Evolutionary conservation across 1,140 invertebrate genomes (phyloP), one percentile per base, ranked within the genome.

Genomic region (Trichonephila clavipes): DNA sequence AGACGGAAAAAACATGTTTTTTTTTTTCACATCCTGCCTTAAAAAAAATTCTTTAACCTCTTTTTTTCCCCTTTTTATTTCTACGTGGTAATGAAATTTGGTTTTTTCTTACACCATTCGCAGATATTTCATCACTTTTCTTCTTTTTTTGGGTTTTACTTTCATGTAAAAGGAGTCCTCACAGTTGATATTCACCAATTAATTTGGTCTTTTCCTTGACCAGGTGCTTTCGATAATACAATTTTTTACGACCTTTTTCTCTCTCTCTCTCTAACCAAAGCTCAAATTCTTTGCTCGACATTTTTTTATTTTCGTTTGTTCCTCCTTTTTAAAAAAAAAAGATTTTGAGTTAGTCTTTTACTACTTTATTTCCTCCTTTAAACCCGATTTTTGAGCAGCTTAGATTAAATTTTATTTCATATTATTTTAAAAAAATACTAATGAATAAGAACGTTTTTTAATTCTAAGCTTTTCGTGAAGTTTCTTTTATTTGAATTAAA

Each of bases 151-250:
- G 21, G n/a, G 28, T 14, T 34, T 40, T 6, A 28, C 83, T n/a
- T 14, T 61, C 58, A 85, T 61, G 83, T 85, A 85, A 85, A 85
- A 85, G 40, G 51, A 85, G 44, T 85, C 24, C 51, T 59, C 51
- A 58, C 24, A 51, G 83, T 59, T 85, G 72, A 85, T 85, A 85
- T 85, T 85, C 83, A 18, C 44, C 83, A 85, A 85, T 85, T 85
- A 85, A 85, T 85, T 85, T 19, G 58, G 44, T 59, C 83, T 85
- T 85, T 85, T 28, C 24, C 58, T 61, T 59, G 58, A 51, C 83
- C 40, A 85, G 40, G 83, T 85, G 83, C 51, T 85, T 85, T 85
- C n/a, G 44, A 59, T 85, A 24, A 34, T 77, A 28, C 34, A 77
- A 40, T 34, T 77, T 77, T 77, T 77, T 77, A 12, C 34, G 14